phyloP scores from a whole-genome alignment of 1,140 invertebrate species.

The Aphis craccivora region DNA sequence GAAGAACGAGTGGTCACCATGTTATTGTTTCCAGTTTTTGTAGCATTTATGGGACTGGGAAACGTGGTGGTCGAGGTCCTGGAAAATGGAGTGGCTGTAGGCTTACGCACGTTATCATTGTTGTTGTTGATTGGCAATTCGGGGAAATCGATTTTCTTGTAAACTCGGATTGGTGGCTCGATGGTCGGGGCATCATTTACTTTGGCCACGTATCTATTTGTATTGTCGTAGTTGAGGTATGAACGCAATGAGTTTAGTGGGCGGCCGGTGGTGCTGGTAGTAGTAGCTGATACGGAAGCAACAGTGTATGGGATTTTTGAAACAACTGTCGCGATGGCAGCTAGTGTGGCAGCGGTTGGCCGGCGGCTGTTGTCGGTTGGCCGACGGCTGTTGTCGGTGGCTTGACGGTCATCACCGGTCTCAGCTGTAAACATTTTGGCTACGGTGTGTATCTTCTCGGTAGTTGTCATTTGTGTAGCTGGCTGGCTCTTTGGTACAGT shows the following conservation, averaged over 20 bases:
- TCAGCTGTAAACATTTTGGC: background rate
- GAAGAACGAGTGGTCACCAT: background rate
- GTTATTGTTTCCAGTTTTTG: background rate
- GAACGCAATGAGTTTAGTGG: background rate
- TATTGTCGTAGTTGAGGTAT: background rate
- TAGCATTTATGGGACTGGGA: background rate
- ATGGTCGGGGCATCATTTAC: background rate
- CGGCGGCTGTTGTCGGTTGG: slow-evolving; percentile 59
- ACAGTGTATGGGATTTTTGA: background rate
- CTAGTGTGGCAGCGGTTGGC: slow-evolving; percentile 61
- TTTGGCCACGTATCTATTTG: background rate
- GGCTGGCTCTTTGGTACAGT: background rate
- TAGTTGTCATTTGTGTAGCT: background rate
- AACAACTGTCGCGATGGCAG: slow-evolving; percentile 50
- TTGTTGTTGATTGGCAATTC: slow-evolving; percentile 64
- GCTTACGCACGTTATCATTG: background rate
- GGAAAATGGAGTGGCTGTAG: background rate
- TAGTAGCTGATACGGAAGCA: background rate
- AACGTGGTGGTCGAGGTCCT: background rate
- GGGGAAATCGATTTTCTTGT: slow-evolving; percentile 55
- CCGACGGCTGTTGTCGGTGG: slow-evolving; percentile 28
- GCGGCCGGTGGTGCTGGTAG: background rate
- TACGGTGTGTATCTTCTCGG: background rate
- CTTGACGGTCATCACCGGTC: slow-evolving; percentile 64
- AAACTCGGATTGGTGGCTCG: background rate